Percentiles rank a stretch among this genome's conserved stretches.
Conservation (phyloP, 2,797 vertebrate species). For the Champsocephalus gunnari region DNA sequence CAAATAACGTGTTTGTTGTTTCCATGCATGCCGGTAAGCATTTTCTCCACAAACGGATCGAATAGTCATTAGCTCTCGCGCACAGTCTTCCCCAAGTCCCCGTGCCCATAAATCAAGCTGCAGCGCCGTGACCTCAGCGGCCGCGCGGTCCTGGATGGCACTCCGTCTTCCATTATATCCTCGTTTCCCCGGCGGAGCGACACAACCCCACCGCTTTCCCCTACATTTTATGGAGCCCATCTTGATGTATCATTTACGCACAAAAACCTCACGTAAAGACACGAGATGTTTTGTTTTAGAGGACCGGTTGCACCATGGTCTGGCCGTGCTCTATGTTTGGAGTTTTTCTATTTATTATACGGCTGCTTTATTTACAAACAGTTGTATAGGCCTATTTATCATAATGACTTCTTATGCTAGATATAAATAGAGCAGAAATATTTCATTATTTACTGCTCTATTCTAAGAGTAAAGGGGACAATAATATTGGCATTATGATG, state of each 20-base stretch:
- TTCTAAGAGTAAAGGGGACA: slow-evolving; percentile 10
- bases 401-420: slow-evolving; percentile 5
- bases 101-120: slow-evolving; percentile 88
- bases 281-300: slow-evolving; percentile 60
- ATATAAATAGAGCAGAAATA: slow-evolving; percentile 5
- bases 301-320: slow-evolving; percentile 46
- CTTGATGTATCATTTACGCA: slow-evolving; percentile 79
- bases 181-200: slow-evolving; percentile 80
- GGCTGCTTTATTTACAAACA: slow-evolving; percentile 66
- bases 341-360: slow-evolving; percentile 50
- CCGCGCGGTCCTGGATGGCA: slow-evolving; percentile 80
- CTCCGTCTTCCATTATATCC: slow-evolving; percentile 86
- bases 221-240: slow-evolving; percentile 65
- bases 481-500: slow-evolving; percentile 7
- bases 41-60: slow-evolving; percentile 80
- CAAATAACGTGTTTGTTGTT: slow-evolving; percentile 71
- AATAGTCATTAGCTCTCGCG: slow-evolving; percentile 86
- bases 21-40: slow-evolving; percentile 62
- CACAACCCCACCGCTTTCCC: slow-evolving; percentile 72
- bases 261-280: slow-evolving; percentile 56
- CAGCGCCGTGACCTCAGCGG: slow-evolving; percentile 86
- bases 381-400: slow-evolving; percentile 36
- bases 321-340: slow-evolving; percentile 48
- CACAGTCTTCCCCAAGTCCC: slow-evolving; percentile 81
- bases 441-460: not conserved